Base-by-base conservation (phyloP, 53 echinoderm and acorn worm genomes). In the Actinopyga echinites region DNA sequence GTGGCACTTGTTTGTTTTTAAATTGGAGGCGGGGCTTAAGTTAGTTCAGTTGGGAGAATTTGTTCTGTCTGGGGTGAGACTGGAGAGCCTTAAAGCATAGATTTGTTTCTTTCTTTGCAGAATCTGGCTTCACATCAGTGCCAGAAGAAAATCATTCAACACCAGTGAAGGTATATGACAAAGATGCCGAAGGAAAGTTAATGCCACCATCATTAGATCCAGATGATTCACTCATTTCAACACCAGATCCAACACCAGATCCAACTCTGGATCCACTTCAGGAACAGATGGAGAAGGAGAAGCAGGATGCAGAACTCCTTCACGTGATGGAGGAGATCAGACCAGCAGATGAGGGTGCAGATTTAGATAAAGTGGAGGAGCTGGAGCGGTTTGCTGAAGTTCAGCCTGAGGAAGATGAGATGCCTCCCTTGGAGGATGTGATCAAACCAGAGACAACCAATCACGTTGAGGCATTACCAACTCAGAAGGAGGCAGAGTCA, bases 271-370 rank as follows among this genome's bases (percentile, higher is more conserved):
- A 44, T 45, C 74, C 35, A 23, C 24, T 74, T 24, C 20, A 37
- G 53, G 56, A 55, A 13, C 53, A 77, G 57, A 55, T 53, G 4
- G 33, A 81, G 63, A 45, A 81, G 81, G 61, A 81, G 25, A 40
- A 61, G 63, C 22, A 20, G 23, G 81, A 59, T 40, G 81, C 40
- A 1, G 81, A 81, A 23, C 34, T 62, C 21, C 62, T 62, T 38
- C 22, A 61, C n/a, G 81, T 62, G 17, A 63, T 62, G 81, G 81
- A 81, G 44, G 81, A 61, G 81, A 63, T 62, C 62, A 63, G 63
- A 45, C 62, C 62, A 4, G 81, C 62, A 36, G 81, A 81, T 24
- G 81, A 81, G 22, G 63, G 36, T 6, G 29, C 26, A 13, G 81
- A 61, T 4, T 5, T 62, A 15, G 38, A 34, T 17, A 40, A 17